Evolutionary conservation across 2,113 vertebrate species (phyloP), one percentile per base, ranked within the genome.

Genomic region (Nipponia nippon): DNA sequence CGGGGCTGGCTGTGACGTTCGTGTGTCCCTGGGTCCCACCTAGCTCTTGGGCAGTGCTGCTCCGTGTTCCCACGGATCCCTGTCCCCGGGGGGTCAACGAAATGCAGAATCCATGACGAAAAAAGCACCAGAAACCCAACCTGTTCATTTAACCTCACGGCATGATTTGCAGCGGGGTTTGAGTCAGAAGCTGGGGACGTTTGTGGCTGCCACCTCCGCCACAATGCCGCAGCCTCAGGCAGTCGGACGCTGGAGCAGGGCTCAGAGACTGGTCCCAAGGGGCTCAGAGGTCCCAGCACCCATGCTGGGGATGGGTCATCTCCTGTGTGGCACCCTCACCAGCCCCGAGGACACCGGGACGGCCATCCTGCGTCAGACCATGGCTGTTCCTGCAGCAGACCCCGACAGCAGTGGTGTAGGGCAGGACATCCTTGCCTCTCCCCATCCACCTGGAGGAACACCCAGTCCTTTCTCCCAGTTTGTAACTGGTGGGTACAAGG

Each of bases 111-210:
- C 53, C 49, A 4, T 6, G 10, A 77, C 77, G 22, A 40, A 62
- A 36, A 55, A 58, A 16, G 44, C 73, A 46, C 44, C 38, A 18
- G 53, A 50, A 34, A 0, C 38, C 49, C 63, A 40, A 18, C 9
- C 25, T 49, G 18, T 36, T 44, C 4, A 0, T 69, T 80, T 11
- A 9, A 36, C 58, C 53, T 77, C 47, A 18, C 4, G 40, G 59
- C 26, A 4, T 0, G 25, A 9, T 46, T 59, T 34, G 22, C 44
- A 49, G 10, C 0, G 0, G 16, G 1, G 2, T 2, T 56, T 61
- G 71, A 66, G 56, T 44, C 50, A 36, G 69, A 89, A 81, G 9
- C 0, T 62, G 82, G 82, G 52, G 42, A 42, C 2, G 2, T 25
- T 50, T 26, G 32, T 59, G 78, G 21, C 32, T 69, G 38, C 53